phyloP scores from a whole-genome alignment of 2,797 vertebrate species.

The Cynopterus sphinx region DNA sequence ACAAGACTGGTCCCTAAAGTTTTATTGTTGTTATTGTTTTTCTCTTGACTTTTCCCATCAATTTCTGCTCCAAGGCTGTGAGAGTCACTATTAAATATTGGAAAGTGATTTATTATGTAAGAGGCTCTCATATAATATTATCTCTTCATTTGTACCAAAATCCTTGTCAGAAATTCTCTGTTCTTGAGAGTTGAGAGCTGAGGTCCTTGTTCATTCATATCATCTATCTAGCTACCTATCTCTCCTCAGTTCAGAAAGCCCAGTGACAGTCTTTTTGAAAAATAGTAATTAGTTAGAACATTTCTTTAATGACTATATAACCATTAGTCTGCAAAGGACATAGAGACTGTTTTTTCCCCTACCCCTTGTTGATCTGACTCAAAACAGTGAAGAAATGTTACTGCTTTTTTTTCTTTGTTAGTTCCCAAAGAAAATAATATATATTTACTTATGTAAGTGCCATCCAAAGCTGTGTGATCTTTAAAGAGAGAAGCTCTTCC shows the following conservation, averaged over 20 bases:
- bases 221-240: neutral
- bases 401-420: neutral
- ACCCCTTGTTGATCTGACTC: neutral
- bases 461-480: neutral
- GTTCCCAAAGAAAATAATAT: neutral
- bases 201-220: neutral
- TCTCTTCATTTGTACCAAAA: neutral
- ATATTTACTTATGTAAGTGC: neutral
- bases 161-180: neutral
- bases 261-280: neutral
- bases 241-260: neutral
- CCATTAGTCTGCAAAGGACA: neutral
- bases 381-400: neutral
- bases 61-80: neutral
- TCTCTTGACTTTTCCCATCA: neutral
- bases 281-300: neutral
- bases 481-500: neutral
- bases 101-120: neutral
- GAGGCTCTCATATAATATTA: neutral
- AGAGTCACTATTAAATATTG: neutral
- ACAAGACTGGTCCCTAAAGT: neutral
- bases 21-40: neutral
- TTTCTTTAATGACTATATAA: neutral
- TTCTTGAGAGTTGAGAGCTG: neutral
- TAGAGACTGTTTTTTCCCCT: neutral